phyloP scores from a whole-genome alignment of 1,140 invertebrate species.

The Drosophila prosaltans region DNA sequence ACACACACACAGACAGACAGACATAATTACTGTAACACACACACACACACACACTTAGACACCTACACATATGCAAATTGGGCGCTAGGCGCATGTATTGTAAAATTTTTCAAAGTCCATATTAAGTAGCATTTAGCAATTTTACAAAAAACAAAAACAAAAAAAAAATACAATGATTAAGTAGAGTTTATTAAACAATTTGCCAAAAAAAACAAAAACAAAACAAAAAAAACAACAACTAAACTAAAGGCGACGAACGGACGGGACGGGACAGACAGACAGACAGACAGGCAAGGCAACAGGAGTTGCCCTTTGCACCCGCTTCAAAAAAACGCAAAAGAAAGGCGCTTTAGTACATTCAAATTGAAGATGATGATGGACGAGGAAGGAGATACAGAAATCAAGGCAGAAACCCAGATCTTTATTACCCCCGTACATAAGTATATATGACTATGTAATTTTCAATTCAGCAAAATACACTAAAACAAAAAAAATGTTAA shows the following conservation, averaged over 20 bases:
- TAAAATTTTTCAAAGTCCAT: constrained; percentile 73
- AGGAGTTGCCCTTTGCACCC: constrained; percentile 38
- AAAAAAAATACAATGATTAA: constrained; percentile 28
- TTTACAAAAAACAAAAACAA: constrained; percentile 55
- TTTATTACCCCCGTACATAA: neutral
- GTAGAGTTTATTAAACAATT: constrained; percentile 68
- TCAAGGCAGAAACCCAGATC: constrained; percentile 19
- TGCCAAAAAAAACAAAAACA: constrained; percentile 63
- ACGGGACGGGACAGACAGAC: neutral
- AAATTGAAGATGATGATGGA: neutral
- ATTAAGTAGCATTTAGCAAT: constrained; percentile 70
- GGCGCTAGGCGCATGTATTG: constrained; percentile 45
- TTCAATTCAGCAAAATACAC: constrained; percentile 15
- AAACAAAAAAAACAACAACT: constrained; percentile 23
- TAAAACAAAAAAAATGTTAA: constrained; percentile 13
- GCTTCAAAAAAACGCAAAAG: constrained; percentile 30
- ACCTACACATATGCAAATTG: constrained; percentile 37
- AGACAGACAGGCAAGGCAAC: neutral
- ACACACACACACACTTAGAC: constrained; percentile 13
- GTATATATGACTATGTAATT: constrained; percentile 13
- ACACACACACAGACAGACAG: constrained; percentile 10
- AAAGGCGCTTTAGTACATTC: constrained; percentile 34
- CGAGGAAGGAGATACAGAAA: neutral
- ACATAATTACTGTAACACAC: constrained; percentile 16
- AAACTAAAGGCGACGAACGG: constrained; percentile 12